Evolutionary conservation across 1,140 invertebrate genomes (phyloP), one percentile per base, ranked within the genome.

Genomic region (Polypedilum pembai): DNA sequence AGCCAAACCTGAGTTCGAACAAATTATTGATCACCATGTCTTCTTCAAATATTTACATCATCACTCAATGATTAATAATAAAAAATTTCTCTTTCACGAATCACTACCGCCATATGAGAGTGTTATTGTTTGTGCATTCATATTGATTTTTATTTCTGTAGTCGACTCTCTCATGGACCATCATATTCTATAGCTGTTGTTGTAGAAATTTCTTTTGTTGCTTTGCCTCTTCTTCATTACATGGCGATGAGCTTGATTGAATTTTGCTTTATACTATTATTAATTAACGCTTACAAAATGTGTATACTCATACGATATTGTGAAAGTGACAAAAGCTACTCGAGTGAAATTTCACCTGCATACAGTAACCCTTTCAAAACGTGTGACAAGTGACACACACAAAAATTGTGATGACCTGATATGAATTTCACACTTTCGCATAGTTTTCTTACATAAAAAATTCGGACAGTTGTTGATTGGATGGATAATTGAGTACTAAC

Each of bases 11-110:
- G 65, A 69, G 17, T 10, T 18, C n/a, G 7, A 69, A 20, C 18
- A 20, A 69, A 18, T 69, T 69, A 69, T 69, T 69, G 65, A 69
- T 69, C 8, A 10, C 8, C 45, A 8, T 18, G 8, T 18, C 65
- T 20, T 69, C 17, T 7, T 69, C 65, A 69, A 69, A 69, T 69
- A 69, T 69, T 69, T 69, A 69, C 65, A 69, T 69, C 65, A 69
- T 69, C 65, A 21, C 45, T 56, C n/a, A 56, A 56, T 56, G n/a
- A 56, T 56, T n/a, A n/a, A n/a, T n/a, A 56, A 56, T 56, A n/a
- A 56, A n/a, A 56, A 56, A 56, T 56, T 56, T 56, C 45, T n/a
- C 45, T 56, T 33, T 56, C 45, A n/a, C n/a, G 12, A n/a, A n/a
- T 12, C 45, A 4, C 10, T 56, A 56, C 45, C 45, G 12, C 0